phyloP scores from a whole-genome alignment of 2,113 vertebrate species.

The Dissostichus mawsoni region DNA sequence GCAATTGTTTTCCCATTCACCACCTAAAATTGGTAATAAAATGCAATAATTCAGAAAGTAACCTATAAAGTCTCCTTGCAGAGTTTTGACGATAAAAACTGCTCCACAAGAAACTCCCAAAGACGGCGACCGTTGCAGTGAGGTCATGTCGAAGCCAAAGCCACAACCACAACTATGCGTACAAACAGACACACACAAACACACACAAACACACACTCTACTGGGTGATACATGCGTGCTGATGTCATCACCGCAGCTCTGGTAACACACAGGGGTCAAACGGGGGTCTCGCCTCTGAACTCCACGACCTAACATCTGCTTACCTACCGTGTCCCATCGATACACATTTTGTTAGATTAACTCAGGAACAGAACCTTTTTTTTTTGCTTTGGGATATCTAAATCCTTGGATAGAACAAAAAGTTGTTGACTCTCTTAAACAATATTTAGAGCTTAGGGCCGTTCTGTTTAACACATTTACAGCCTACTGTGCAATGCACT shows the following conservation, averaged over 20 bases:
- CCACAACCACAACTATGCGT: conserved; percentile 74
- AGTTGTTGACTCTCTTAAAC: conserved; percentile 28
- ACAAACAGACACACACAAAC: conserved; percentile 56
- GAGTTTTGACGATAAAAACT: conserved; percentile 68
- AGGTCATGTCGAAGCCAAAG: conserved; percentile 74
- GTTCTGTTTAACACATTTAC: conserved; percentile 69
- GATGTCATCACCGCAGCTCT: conserved; percentile 74
- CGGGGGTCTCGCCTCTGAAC: conserved; percentile 67
- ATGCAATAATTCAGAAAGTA: conserved; percentile 68
- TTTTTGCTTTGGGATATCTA: not conserved
- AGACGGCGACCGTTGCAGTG: conserved; percentile 65
- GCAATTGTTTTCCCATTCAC: conserved; percentile 68
- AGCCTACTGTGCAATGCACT: conserved; percentile 57
- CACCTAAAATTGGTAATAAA: conserved; percentile 74
- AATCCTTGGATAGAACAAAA: not conserved
- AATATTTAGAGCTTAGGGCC: conserved; percentile 45
- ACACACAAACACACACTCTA: conserved; percentile 64
- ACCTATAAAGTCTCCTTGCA: conserved; percentile 71
- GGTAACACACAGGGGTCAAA: conserved; percentile 68
- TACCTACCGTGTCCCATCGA: conserved; percentile 16
- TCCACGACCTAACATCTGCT: conserved; percentile 58
- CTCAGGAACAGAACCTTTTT: not conserved
- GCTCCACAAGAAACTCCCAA: conserved; percentile 78
- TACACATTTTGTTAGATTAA: conserved; percentile 2
- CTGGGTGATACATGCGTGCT: conserved; percentile 74